Evolutionary conservation across 2,888 invertebrate species (phyloP).

Genomic region (Eupithecia dodoneata): DNA sequence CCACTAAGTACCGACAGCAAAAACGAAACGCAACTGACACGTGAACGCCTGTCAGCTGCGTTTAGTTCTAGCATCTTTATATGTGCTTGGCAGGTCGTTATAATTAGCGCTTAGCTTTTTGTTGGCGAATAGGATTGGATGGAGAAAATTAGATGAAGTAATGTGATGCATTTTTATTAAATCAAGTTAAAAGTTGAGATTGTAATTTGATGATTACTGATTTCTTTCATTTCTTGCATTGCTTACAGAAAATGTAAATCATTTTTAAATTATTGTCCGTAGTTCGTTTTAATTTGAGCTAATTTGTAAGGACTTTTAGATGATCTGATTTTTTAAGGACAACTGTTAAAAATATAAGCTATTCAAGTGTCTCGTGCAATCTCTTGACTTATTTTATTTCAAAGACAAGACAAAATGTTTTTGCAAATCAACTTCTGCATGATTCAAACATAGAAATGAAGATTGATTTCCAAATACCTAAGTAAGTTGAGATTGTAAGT

Average conservation of each 20-base stretch:
- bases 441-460: background rate
- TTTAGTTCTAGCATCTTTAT: constrained; percentile 32
- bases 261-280: background rate
- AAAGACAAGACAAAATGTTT: background rate
- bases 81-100: constrained; percentile 26
- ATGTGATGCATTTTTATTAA: background rate
- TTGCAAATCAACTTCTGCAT: background rate
- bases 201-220: background rate
- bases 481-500: too few relatives aligned
- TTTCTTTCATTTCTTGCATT: background rate
- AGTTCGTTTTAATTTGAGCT: too few relatives aligned
- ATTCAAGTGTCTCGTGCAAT: background rate
- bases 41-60: constrained; percentile 36
- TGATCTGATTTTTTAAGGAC: too few relatives aligned
- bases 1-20: constrained; percentile 34
- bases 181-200: background rate
- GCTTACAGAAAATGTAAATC: background rate
- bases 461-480: background rate
- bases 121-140: constrained; percentile 16
- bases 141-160: background rate
- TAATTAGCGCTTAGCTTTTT: constrained; percentile 32
- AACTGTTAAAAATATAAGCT: background rate
- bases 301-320: too few relatives aligned
- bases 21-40: constrained; percentile 36
- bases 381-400: background rate